phyloP scores from a whole-genome alignment of 2,797 vertebrate genomes.

The Merluccius polli region DNA sequence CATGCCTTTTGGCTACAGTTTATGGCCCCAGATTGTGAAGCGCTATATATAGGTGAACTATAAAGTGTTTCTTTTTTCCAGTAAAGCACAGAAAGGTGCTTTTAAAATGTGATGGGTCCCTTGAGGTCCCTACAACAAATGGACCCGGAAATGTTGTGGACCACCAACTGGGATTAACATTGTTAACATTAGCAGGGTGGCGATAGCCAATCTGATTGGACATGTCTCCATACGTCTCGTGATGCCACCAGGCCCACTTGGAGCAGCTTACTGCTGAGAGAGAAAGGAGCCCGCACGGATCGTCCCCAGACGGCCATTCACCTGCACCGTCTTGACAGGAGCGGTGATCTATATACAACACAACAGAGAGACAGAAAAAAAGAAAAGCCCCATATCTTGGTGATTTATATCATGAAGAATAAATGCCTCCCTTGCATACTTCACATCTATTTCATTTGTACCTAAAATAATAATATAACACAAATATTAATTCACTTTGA shows the following conservation, averaged over 20 bases:
- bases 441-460: no score
- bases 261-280: conserved; percentile 24
- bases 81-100: background rate
- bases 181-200: background rate
- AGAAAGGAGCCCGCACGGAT: conserved; percentile 54
- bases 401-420: no score
- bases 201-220: background rate
- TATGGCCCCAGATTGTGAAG: background rate
- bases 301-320: conserved; percentile 75
- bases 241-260: background rate
- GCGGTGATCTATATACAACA: conserved; percentile 61
- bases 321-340: conserved; percentile 69
- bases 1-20: background rate
- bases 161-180: no score
- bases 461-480: no score
- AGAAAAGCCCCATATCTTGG: no score
- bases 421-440: no score
- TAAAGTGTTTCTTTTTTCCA: background rate
- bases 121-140: background rate
- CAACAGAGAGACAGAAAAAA: conserved; percentile 20
- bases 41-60: background rate
- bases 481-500: no score
- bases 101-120: background rate
- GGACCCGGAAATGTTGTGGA: background rate
- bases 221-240: background rate